Base-by-base conservation (phyloP, 2,113 vertebrate genomes). In the Talpa occidentalis region DNA sequence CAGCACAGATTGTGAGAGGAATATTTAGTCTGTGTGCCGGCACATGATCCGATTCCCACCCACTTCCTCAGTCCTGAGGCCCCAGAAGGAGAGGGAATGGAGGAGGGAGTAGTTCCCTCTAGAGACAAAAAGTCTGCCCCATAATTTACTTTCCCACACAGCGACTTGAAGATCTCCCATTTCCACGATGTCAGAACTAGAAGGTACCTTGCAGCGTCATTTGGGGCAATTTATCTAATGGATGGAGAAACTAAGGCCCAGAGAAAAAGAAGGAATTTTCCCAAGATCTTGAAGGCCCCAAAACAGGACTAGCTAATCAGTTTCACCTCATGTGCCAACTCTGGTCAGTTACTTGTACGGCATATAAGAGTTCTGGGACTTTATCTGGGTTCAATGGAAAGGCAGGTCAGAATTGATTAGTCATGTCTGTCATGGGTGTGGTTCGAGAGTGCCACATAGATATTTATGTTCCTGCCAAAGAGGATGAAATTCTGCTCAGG, bases 171-270 rank as follows among this genome's bases (percentile, higher is more conserved):
- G 91, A 59, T 3, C 26, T 56, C 12, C 77, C 73, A 37, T 5
- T 19, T 35, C 47, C 35, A 42, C 11, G 7, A 17, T 22, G 30
- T 84, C 72, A 88, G 60, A 77, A 80, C 15, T 21, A 11, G 35
- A 40, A 72, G 40, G 21, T 8, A 47, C 28, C 52, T 67, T 69
- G 15, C 16, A 24, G 28, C 11, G 17, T 11, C n/a, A 28, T 47
- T 49, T 30, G 10, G 6, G 21, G 59, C 35, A 30, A 59, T 5
- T 89, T 62, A 64, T 30, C 62, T 70, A 83, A 52, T 70, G 88
- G 54, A 62, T 52, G 40, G 77, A 49, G 76, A 94, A 95, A 84
- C n/a, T 59, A 26, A 88, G 62, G 6, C 17, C 3, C 54, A 22
- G 42, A 66, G 52, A 76, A 79, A 70, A 28, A 72, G 49, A 66